These are phyloP conservation scores for Hafferia zeledoni DNA, from an alignment of 2,797 vertebrate species.

Conservation along the genomic window DNA sequence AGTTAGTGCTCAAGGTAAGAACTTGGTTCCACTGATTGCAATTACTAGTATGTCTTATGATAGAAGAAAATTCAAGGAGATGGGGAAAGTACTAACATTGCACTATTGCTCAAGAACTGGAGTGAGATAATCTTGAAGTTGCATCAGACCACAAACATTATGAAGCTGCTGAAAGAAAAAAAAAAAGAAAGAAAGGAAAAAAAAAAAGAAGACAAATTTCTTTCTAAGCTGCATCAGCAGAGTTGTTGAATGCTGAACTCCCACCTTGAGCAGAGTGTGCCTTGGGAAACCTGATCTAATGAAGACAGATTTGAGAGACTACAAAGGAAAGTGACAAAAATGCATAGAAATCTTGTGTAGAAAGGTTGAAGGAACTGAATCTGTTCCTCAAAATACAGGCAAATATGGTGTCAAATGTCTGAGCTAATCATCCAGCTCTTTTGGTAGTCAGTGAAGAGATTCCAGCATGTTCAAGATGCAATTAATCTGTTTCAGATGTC, in stretches of 20 bases:
- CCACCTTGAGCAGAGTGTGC: neutral
- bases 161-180: neutral
- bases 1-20: neutral
- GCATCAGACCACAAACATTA: neutral
- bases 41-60: neutral
- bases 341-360: neutral
- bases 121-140: neutral
- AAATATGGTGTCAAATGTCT: neutral
- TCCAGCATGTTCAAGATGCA: neutral
- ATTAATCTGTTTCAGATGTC: neutral
- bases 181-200: neutral
- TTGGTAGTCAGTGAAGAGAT: neutral
- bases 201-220: neutral
- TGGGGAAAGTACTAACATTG: neutral
- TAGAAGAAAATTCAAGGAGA: neutral
- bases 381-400: neutral
- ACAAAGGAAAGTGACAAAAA: neutral
- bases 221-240: neutral
- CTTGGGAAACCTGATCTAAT: neutral
- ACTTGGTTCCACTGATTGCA: neutral
- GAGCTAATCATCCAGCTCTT: neutral
- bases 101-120: neutral
- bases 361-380: neutral
- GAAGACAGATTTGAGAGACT: neutral
- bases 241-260: neutral